Evolutionary conservation across 2,113 vertebrate species (phyloP).

Genomic region (Muntiacus muntjak): DNA sequence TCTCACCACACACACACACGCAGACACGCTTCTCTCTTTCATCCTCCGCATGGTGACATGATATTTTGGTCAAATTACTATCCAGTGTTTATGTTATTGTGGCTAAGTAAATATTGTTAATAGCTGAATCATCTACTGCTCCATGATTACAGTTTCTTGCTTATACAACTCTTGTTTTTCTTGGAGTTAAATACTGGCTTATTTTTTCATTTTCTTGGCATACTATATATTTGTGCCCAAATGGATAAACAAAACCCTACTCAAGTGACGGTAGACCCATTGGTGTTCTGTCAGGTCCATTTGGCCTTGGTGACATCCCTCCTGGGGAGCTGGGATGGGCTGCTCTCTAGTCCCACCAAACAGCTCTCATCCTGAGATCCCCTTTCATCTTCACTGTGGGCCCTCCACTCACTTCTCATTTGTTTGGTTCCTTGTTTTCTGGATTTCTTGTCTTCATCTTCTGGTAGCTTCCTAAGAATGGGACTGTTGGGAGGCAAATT

Average conservation of each 20-base stretch:
- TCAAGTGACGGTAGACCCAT: neutral
- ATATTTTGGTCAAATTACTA: neutral
- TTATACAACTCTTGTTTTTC: slow-evolving; percentile 6
- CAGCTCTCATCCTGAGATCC: neutral
- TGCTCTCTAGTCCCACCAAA: neutral
- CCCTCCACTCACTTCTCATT: neutral
- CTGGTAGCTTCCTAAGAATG: neutral
- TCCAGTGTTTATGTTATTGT: neutral
- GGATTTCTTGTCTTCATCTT: neutral
- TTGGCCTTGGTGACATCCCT: neutral
- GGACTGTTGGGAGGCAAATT: neutral
- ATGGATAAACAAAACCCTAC: neutral
- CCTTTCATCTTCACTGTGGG: neutral
- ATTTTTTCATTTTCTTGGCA: neutral
- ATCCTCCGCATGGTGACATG: neutral
- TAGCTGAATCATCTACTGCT: neutral
- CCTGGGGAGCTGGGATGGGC: neutral
- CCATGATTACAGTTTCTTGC: neutral
- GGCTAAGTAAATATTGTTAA: neutral
- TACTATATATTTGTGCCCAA: neutral
- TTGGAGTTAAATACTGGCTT: neutral
- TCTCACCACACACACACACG: neutral
- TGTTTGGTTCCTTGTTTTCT: neutral
- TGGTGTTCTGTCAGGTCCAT: neutral
- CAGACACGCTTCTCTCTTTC: neutral